Evolutionary conservation across 2,797 vertebrate genomes (phyloP), one percentile per base, ranked within the genome.

Genomic region (Mycteria americana): DNA sequence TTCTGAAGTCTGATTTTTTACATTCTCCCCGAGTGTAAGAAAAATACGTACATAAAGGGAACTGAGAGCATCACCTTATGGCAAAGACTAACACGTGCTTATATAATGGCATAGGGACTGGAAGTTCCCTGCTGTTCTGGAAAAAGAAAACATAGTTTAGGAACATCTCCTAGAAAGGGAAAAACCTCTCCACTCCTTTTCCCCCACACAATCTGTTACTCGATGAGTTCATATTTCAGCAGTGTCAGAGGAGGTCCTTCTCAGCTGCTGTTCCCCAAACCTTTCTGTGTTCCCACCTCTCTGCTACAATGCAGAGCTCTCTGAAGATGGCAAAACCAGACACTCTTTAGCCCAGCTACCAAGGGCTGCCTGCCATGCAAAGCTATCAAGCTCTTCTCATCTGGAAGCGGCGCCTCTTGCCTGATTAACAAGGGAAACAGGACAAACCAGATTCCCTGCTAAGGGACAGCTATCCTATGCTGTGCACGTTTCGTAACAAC

Each of bases 131-230:
- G 89, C 86, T 94, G 69, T 86, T 95, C 85, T 54, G 76, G 68
- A 85, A 83, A 92, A 91, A 68, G 48, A 93, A 95, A 92, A 83
- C 60, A 79, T 30, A 82, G 37, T 65, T 95, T 73, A 95, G 79
- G 82, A 96, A 88, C 37, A 92, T 76, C 79, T 93, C 84, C 48
- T 84, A 76, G 73, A 75, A 94, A 89, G 89, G 91, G 76, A 95
- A 92, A 96, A 95, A 72, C 88, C 85, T 96, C 72, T 92, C 50
- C 41, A 60, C 54, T 87, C 43, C 24, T 68, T 91, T 85, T 91
- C 87, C 95, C 91, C 75, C 94, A 68, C 79, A 88, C 87, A 83
- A 88, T 96, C 95, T 96, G 93, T 92, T 93, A 81, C 81, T 90
- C 4, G 8, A 39, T 85, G 69, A 92, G 67, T 78, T 91, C 75